Evolutionary conservation across 2,113 vertebrate species (phyloP).

Genomic region (Toxotes chatareus): DNA sequence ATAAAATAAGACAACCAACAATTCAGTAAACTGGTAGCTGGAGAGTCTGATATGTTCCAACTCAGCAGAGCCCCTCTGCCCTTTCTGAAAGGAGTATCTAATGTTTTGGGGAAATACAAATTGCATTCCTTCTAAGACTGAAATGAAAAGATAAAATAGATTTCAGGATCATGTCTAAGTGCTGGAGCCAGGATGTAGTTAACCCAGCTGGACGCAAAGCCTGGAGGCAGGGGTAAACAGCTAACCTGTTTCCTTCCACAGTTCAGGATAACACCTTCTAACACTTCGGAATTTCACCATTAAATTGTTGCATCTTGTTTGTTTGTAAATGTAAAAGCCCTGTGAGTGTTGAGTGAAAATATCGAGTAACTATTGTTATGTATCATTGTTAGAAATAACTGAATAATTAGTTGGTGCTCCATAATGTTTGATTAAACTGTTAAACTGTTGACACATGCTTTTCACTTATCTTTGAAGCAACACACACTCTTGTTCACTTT

Average conservation of each 20-base stretch:
- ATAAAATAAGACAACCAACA: background rate
- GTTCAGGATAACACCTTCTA: too few relatives aligned
- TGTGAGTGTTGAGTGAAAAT: too few relatives aligned
- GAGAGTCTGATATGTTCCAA: background rate
- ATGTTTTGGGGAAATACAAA: background rate
- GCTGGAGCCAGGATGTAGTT: background rate
- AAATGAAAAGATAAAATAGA: background rate
- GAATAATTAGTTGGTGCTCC: background rate
- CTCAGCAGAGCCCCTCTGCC: too few relatives aligned
- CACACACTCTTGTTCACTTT: background rate
- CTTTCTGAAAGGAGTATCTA: too few relatives aligned
- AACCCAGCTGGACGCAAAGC: too few relatives aligned
- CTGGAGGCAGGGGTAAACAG: too few relatives aligned
- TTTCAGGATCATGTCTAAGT: background rate
- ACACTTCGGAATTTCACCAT: too few relatives aligned
- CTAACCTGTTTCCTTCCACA: too few relatives aligned
- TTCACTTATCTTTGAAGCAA: background rate
- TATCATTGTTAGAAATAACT: background rate
- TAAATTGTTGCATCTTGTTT: too few relatives aligned
- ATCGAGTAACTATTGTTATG: background rate
- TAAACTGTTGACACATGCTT: background rate
- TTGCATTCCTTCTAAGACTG: background rate
- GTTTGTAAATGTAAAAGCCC: too few relatives aligned
- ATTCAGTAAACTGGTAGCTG: conserved; percentile 2
- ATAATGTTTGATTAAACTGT: background rate